A percentile compares a stretch with the other conserved stretches of the same genome.
phyloP scores from a whole-genome alignment of 2,113 vertebrate genomes.

The Pseudolaguvia tuberculata region DNA sequence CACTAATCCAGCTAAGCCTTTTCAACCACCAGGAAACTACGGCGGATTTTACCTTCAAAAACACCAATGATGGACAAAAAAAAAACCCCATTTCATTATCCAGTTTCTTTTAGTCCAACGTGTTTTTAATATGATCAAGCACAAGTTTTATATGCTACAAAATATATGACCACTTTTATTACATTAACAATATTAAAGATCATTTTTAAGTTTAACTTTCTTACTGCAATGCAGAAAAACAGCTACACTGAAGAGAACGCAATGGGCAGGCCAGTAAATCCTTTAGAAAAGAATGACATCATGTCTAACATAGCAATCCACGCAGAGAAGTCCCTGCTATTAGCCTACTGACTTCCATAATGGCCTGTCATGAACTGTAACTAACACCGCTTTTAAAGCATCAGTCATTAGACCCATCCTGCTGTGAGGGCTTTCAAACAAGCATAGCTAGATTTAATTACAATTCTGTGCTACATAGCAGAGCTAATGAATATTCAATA shows the following conservation, averaged over 20 bases:
- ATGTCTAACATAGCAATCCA: background rate
- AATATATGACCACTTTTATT: background rate
- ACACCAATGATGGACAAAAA: too few relatives aligned
- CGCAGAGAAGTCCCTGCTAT: background rate
- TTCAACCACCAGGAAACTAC: too few relatives aligned
- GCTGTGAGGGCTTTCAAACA: background rate
- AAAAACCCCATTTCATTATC: background rate
- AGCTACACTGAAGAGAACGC: background rate
- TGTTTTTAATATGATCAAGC: background rate
- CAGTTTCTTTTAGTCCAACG: background rate
- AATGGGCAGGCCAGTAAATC: background rate
- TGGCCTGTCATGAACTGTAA: background rate
- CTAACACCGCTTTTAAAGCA: constrained; percentile 3
- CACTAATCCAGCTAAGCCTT: background rate
- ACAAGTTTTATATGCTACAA: background rate
- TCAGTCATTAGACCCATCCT: background rate
- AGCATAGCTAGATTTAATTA: constrained; percentile 6
- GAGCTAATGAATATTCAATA: constrained; percentile 35
- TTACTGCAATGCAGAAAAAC: background rate
- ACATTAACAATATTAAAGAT: too few relatives aligned
- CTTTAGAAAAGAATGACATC: background rate
- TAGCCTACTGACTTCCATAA: constrained; percentile 14
- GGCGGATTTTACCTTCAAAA: too few relatives aligned
- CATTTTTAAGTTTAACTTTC: background rate
- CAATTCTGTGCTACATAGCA: constrained; percentile 4